Percentiles rank a stretch among this genome's conserved stretches.
Evolutionary conservation across 2,797 vertebrate genomes (phyloP).

Genomic region (Ciconia nigra): DNA sequence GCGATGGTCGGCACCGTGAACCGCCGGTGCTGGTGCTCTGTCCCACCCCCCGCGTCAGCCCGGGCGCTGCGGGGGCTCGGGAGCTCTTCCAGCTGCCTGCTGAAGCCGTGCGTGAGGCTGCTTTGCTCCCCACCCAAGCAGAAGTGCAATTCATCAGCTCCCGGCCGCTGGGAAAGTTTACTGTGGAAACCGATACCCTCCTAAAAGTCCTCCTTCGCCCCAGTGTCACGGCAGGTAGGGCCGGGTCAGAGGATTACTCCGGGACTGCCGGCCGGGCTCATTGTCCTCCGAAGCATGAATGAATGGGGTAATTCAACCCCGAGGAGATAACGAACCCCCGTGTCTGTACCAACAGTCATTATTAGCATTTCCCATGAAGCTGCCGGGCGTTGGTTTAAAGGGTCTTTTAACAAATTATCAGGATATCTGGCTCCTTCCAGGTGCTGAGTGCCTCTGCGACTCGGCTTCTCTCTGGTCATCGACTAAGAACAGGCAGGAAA

Average conservation of each 20-base stretch:
- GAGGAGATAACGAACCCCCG: conserved; percentile 49
- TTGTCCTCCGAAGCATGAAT: conserved; percentile 67
- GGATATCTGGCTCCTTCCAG: neutral
- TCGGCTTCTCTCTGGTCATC: neutral
- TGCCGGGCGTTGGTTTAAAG: conserved; percentile 19
- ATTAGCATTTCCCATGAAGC: conserved; percentile 83
- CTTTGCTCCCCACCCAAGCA: neutral
- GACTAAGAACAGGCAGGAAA: neutral
- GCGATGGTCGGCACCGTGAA: neutral
- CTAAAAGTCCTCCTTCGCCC: conserved; percentile 70
- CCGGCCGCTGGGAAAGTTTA: conserved; percentile 49
- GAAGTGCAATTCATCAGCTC: neutral
- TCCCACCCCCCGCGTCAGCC: neutral
- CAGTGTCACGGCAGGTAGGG: conserved; percentile 74
- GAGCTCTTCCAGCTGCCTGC: conserved; percentile 38
- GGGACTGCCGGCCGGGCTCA: conserved; percentile 66
- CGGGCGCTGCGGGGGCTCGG: accelerated
- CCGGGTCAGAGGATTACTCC: conserved; percentile 81
- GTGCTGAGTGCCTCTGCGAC: neutral
- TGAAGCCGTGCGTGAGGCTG: neutral
- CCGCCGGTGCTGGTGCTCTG: accelerated
- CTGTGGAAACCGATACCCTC: conserved; percentile 80
- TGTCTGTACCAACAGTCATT: conserved; percentile 55
- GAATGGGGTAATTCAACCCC: conserved; percentile 73
- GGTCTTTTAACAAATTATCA: conserved; percentile 2